These are phyloP conservation scores for Poeciliopsis occidentalis DNA, from an alignment of 2,113 vertebrate genomes.

Conservation along the genomic window DNA sequence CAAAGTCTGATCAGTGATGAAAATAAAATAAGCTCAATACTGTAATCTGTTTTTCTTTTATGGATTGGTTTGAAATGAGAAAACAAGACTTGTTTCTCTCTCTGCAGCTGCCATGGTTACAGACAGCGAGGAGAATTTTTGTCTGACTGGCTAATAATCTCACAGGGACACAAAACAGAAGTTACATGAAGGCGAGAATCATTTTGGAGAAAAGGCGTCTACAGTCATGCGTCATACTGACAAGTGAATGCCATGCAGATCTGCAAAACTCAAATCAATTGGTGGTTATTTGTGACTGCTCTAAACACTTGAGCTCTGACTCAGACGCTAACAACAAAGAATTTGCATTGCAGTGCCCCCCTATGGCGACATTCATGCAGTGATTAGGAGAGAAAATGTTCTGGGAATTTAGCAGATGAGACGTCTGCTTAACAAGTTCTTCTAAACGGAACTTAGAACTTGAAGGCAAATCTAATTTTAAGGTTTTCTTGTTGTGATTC, in stretches of 20 bases:
- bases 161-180: constrained; percentile 11
- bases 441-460: neutral
- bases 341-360: constrained; percentile 67
- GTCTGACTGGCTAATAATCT: constrained; percentile 28
- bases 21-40: neutral
- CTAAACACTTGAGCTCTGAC: neutral
- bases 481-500: neutral
- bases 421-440: neutral
- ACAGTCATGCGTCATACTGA: constrained; percentile 2
- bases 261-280: neutral
- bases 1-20: neutral
- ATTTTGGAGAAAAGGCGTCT: neutral
- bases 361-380: constrained; percentile 43
- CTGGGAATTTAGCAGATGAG: constrained; percentile 24
- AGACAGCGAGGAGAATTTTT: constrained; percentile 37
- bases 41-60: neutral
- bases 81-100: constrained; percentile 17
- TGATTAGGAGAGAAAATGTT: constrained; percentile 12
- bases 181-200: neutral
- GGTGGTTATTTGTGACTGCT: constrained; percentile 5
- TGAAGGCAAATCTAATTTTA: neutral
- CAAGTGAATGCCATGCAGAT: neutral
- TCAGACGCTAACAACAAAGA: constrained; percentile 17
- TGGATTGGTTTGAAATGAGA: constrained; percentile 25
- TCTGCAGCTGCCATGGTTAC: constrained; percentile 68